Evolutionary conservation across 2,797 vertebrate species (phyloP).

Genomic region (Bradypodion pumilum): DNA sequence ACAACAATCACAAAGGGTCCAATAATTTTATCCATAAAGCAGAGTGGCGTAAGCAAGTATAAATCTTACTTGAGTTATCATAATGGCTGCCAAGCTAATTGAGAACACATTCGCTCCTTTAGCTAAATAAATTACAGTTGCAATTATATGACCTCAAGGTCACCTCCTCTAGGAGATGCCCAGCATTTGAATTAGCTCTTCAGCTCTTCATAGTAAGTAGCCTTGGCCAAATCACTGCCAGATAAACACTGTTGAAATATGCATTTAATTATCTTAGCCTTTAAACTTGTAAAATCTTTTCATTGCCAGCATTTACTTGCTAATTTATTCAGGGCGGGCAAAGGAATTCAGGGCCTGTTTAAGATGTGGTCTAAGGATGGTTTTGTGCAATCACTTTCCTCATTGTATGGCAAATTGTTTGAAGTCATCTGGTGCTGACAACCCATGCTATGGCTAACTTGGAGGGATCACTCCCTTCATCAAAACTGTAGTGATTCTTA

Average conservation of each 20-base stretch:
- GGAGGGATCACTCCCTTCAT: neutral
- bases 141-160: slow-evolving; percentile 74
- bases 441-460: neutral
- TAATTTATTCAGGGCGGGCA: slow-evolving; percentile 62
- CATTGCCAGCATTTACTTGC: slow-evolving; percentile 56
- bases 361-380: slow-evolving; percentile 27
- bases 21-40: slow-evolving; percentile 62
- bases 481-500: neutral
- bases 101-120: slow-evolving; percentile 72
- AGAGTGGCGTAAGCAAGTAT: slow-evolving; percentile 70
- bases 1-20: slow-evolving; percentile 48
- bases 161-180: slow-evolving; percentile 70
- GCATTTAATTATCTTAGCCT: slow-evolving; percentile 73
- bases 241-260: slow-evolving; percentile 77
- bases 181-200: slow-evolving; percentile 72
- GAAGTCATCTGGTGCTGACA: neutral
- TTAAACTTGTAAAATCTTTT: slow-evolving; percentile 61
- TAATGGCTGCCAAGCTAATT: slow-evolving; percentile 72
- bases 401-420: neutral
- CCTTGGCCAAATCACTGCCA: slow-evolving; percentile 72
- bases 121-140: slow-evolving; percentile 77
- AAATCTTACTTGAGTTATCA: slow-evolving; percentile 72
- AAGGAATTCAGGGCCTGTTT: slow-evolving; percentile 57
- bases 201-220: slow-evolving; percentile 68
- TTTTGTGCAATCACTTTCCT: neutral